Conservation (phyloP, 2,797 vertebrate genomes). For the Ctenopoma multispine region DNA sequence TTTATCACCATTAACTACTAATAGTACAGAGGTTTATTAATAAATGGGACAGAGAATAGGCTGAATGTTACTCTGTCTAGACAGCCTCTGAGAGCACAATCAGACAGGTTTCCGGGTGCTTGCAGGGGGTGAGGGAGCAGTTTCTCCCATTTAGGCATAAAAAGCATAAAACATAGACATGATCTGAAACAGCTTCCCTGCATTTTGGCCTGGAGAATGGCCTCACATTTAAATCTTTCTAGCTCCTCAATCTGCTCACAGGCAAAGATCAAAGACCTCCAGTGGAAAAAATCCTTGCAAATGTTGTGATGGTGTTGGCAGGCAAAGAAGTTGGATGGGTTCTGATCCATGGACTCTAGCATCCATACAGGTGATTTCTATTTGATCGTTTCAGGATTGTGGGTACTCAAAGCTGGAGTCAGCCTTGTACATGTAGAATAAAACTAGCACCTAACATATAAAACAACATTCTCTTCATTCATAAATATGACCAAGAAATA, state of each 20-base stretch:
- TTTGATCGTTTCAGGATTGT: neutral
- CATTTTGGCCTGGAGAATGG: constrained; percentile 13
- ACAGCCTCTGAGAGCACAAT: neutral
- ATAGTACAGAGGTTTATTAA: constrained; percentile 17
- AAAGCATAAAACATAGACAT: neutral
- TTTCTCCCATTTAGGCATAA: neutral
- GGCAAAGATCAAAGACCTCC: constrained; percentile 60
- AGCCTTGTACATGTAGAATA: neutral
- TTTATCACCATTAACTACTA: constrained; percentile 2
- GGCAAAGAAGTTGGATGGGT: constrained; percentile 17
- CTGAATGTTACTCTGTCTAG: constrained; percentile 2
- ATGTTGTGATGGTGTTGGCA: constrained; percentile 35
- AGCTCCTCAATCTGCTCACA: constrained; percentile 59
- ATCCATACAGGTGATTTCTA: neutral
- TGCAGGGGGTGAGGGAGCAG: neutral
- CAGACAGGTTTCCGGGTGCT: constrained; percentile 4
- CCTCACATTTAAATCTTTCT: constrained; percentile 34
- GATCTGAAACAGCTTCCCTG: constrained; percentile 2
- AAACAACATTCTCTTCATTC: neutral
- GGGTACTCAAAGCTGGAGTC: neutral
- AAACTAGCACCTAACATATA: neutral
- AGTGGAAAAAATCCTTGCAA: constrained; percentile 47
- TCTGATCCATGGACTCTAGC: constrained; percentile 9
- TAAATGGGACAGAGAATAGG: neutral
- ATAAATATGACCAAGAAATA: too few relatives aligned